A percentile compares a stretch with the other conserved stretches of the same genome.
phyloP scores from a whole-genome alignment of 2,797 vertebrate species.

The Lycodopsis pacificus region DNA sequence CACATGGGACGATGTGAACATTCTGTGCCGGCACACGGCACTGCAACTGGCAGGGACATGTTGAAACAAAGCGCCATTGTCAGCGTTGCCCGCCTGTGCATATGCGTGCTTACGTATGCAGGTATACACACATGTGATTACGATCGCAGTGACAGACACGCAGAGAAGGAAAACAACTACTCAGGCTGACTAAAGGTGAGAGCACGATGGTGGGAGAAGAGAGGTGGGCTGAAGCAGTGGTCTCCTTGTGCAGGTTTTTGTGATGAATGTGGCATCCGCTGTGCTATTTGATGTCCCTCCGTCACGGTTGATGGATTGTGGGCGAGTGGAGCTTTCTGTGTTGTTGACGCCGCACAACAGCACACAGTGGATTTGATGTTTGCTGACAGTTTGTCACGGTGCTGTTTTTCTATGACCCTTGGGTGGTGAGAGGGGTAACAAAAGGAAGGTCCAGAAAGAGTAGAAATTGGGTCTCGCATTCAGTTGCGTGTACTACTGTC shows the following conservation, averaged over 20 bases:
- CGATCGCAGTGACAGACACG: slow-evolving; percentile 32
- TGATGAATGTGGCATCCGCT: slow-evolving; percentile 66
- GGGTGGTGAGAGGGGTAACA: slow-evolving; percentile 12
- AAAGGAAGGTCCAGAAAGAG: slow-evolving; percentile 31
- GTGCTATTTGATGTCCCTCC: slow-evolving; percentile 67
- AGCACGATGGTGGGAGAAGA: slow-evolving; percentile 22
- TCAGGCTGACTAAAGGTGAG: slow-evolving; percentile 46
- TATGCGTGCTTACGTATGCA: slow-evolving; percentile 21
- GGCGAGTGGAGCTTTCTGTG: slow-evolving; percentile 62
- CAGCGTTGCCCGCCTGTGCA: slow-evolving; percentile 15
- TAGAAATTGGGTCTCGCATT: slow-evolving; percentile 42
- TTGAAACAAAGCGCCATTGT: slow-evolving; percentile 35
- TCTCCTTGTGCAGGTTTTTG: slow-evolving; percentile 56
- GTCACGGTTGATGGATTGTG: slow-evolving; percentile 71
- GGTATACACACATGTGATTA: slow-evolving; percentile 12
- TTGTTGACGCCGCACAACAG: slow-evolving; percentile 69
- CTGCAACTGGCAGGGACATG: slow-evolving; percentile 42
- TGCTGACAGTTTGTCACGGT: slow-evolving; percentile 72
- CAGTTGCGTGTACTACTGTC: slow-evolving; percentile 49
- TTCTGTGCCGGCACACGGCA: slow-evolving; percentile 26
- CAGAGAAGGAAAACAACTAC: slow-evolving; percentile 22
- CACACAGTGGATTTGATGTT: slow-evolving; percentile 70
- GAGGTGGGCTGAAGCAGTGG: slow-evolving; percentile 48
- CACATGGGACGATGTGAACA: slow-evolving; percentile 48
- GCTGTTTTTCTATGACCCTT: slow-evolving; percentile 59